Percentiles rank a stretch among this genome's conserved stretches.
phyloP scores from a whole-genome alignment of 2,888 invertebrate genomes.

The Drosophila crucigera region DNA sequence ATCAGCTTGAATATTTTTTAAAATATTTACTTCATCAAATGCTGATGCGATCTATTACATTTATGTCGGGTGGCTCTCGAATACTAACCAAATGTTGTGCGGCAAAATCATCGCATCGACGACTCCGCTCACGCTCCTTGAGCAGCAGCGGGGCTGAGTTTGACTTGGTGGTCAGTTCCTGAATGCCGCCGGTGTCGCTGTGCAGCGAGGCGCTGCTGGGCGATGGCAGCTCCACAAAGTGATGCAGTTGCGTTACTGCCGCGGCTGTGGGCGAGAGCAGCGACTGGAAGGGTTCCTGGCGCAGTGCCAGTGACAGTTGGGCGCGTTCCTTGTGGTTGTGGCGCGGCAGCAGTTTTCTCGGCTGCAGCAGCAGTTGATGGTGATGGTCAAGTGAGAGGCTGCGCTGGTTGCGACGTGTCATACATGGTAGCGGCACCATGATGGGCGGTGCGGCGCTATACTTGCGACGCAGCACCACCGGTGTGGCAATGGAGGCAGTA shows the following conservation, averaged over 20 bases:
- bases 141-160: conserved; percentile 85
- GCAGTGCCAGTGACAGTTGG: conserved; percentile 83
- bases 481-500: conserved; percentile 54
- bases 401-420: conserved; percentile 77
- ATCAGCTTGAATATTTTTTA: no score
- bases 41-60: background rate
- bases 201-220: conserved; percentile 85
- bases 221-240: conserved; percentile 85
- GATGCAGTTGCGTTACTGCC: conserved; percentile 65
- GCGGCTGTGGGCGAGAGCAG: conserved; percentile 75
- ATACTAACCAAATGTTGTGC: conserved; percentile 84
- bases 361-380: conserved; percentile 63
- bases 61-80: conserved; percentile 9
- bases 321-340: conserved; percentile 73
- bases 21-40: background rate
- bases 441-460: conserved; percentile 80
- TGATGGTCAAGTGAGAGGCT: conserved; percentile 83
- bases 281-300: conserved; percentile 85
- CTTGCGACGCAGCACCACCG: conserved; percentile 83
- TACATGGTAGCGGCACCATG: conserved; percentile 74
- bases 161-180: conserved; percentile 85
- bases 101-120: conserved; percentile 82
- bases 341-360: conserved; percentile 64
- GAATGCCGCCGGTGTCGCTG: conserved; percentile 83
- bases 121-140: conserved; percentile 81